phyloP scores from a whole-genome alignment of 2,888 invertebrate genomes.

The Polymixis lichenea region DNA sequence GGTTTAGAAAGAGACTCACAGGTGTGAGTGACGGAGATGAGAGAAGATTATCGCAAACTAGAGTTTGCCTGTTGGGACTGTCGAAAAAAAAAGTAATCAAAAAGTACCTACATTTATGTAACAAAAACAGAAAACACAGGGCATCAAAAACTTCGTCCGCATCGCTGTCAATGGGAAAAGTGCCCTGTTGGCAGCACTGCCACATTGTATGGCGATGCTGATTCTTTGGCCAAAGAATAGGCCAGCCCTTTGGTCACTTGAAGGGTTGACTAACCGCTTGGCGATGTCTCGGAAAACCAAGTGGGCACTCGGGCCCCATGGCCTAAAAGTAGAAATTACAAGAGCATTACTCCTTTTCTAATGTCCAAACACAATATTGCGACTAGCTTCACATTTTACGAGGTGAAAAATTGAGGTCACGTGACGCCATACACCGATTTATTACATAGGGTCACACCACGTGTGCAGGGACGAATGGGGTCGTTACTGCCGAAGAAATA shows the following conservation, averaged over 20 bases:
- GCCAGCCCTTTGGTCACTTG: too few species aligned
- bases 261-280: too few species aligned
- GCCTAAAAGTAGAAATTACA: background rate
- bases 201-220: too few species aligned
- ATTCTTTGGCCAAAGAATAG: too few species aligned
- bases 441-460: slow-evolving; percentile 67
- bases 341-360: slow-evolving; percentile 33
- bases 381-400: slow-evolving; percentile 73
- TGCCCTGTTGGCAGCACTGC: too few species aligned
- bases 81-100: background rate
- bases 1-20: background rate
- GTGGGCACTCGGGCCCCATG: too few species aligned
- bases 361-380: slow-evolving; percentile 62
- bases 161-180: too few species aligned
- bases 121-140: too few species aligned
- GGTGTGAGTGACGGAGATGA: background rate
- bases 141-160: too few species aligned
- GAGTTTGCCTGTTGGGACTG: too few species aligned
- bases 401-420: slow-evolving; percentile 75
- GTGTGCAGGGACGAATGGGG: slow-evolving; percentile 57
- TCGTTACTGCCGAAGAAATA: slow-evolving; percentile 40
- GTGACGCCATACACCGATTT: slow-evolving; percentile 71
- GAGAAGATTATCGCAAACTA: background rate
- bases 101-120: background rate
- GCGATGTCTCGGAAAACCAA: too few species aligned